Percentiles rank a stretch among this genome's conserved stretches.
Evolutionary conservation across 2,888 invertebrate genomes (phyloP).

Genomic region (Drosophila helvetica): DNA sequence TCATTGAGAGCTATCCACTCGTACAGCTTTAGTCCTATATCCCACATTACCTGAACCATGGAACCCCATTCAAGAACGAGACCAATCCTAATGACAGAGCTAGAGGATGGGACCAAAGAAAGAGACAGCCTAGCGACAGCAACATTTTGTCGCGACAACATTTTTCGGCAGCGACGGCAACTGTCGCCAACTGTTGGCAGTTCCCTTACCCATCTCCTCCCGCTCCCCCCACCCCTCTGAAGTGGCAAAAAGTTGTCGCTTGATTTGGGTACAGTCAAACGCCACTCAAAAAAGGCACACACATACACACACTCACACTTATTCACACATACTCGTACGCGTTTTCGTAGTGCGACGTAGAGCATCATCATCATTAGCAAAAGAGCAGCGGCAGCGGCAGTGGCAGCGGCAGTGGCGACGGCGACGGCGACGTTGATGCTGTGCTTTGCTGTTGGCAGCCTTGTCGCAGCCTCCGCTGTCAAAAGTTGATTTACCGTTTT

Average conservation of each 20-base stretch:
- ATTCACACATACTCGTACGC: conserved; percentile 21
- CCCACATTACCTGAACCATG: conserved; percentile 10
- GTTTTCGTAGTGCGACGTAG: conserved; percentile 40
- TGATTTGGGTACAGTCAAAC: conserved; percentile 74
- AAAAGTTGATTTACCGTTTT: conserved; percentile 83
- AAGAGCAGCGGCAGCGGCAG: conserved; percentile 56
- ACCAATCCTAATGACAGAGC: conserved; percentile 45
- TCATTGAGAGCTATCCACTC: no score
- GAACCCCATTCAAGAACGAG: conserved; percentile 28
- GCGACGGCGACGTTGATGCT: conserved; percentile 51
- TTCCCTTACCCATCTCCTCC: conserved; percentile 26
- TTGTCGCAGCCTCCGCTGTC: conserved; percentile 77
- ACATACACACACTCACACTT: conserved; percentile 27
- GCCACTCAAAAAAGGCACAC: conserved; percentile 40
- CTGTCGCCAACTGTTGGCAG: conserved; percentile 74
- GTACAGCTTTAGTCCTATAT: background rate
- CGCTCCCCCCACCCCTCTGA: background rate
- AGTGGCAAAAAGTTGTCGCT: conserved; percentile 53
- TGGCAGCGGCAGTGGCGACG: background rate
- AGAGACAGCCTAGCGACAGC: conserved; percentile 54
- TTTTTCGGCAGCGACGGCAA: conserved; percentile 67
- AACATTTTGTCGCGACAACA: conserved; percentile 73
- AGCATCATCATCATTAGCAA: conserved; percentile 69
- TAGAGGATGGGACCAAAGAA: conserved; percentile 25
- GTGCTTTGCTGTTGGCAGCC: conserved; percentile 57